Conservation (phyloP, 2,797 vertebrate genomes). For the Micropoecilia bifurca region DNA sequence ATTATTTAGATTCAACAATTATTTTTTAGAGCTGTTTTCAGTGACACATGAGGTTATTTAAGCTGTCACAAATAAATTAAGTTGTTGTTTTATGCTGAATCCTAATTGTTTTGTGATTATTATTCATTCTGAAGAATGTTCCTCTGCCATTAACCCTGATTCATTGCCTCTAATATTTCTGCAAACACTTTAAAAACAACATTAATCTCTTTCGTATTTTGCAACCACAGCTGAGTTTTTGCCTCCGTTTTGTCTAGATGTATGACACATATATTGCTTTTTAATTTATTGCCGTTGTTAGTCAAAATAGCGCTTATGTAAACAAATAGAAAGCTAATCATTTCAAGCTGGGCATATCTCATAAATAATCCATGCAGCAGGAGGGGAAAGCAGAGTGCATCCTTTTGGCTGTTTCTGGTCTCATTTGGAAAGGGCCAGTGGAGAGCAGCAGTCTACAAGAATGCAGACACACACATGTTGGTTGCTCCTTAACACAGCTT, state of each 20-base stretch:
- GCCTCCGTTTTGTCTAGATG: constrained; percentile 26
- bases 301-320: constrained; percentile 61
- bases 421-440: constrained; percentile 28
- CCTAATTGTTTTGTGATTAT: constrained; percentile 66
- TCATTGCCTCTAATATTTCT: constrained; percentile 67
- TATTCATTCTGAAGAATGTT: constrained; percentile 70
- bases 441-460: constrained; percentile 12
- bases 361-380: constrained; percentile 52
- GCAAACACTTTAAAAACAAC: constrained; percentile 63
- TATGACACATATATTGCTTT: constrained; percentile 64
- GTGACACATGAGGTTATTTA: constrained; percentile 58
- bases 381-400: constrained; percentile 15
- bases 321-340: constrained; percentile 53
- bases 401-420: constrained; percentile 43
- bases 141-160: constrained; percentile 68
- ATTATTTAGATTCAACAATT: constrained; percentile 23
- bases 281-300: constrained; percentile 57
- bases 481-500: neutral
- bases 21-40: constrained; percentile 5
- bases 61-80: constrained; percentile 59
- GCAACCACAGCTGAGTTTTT: constrained; percentile 25
- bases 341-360: constrained; percentile 36
- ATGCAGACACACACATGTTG: constrained; percentile 10
- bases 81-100: constrained; percentile 62
- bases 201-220: constrained; percentile 62